A percentile compares a stretch with the other conserved stretches of the same genome.
These are phyloP conservation scores for Gallinago paraguaiae DNA, from an alignment of 2,113 vertebrate species.

Conservation along the genomic window DNA sequence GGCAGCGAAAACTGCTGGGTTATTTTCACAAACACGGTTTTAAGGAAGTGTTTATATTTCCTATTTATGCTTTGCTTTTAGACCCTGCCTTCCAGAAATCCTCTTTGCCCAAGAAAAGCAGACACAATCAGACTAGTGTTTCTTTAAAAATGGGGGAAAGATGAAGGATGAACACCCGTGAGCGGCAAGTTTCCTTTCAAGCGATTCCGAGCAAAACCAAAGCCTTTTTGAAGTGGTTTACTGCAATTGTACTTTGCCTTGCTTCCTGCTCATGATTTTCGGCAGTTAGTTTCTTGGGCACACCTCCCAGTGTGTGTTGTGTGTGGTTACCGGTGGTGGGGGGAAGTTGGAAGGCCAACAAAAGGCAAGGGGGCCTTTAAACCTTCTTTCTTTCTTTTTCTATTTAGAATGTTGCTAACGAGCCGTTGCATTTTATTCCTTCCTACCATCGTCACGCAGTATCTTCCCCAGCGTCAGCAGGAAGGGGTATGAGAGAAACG, in stretches of 20 bases:
- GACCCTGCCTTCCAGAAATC: conserved; percentile 4
- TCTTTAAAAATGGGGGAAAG: background rate
- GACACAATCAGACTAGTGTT: background rate
- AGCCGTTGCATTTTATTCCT: background rate
- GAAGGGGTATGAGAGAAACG: background rate
- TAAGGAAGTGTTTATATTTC: background rate
- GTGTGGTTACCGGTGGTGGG: background rate
- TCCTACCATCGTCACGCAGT: background rate
- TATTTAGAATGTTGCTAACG: background rate
- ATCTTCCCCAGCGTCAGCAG: background rate
- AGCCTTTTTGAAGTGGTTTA: conserved; percentile 40
- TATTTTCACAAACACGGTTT: background rate
- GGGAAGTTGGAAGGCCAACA: background rate
- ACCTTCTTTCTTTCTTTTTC: background rate
- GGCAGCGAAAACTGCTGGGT: background rate
- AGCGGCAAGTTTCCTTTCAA: background rate
- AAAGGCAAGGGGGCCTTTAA: conserved; percentile 15
- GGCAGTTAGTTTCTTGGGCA: background rate
- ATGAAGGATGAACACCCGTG: background rate
- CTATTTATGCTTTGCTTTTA: conserved; percentile 12
- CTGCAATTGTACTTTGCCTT: background rate
- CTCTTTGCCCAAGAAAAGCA: background rate
- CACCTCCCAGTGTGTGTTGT: background rate
- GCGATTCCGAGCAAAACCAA: background rate
- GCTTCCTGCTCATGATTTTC: conserved; percentile 1